Conservation (phyloP, 2,888 invertebrate genomes). For the Clistopyga incitator region DNA sequence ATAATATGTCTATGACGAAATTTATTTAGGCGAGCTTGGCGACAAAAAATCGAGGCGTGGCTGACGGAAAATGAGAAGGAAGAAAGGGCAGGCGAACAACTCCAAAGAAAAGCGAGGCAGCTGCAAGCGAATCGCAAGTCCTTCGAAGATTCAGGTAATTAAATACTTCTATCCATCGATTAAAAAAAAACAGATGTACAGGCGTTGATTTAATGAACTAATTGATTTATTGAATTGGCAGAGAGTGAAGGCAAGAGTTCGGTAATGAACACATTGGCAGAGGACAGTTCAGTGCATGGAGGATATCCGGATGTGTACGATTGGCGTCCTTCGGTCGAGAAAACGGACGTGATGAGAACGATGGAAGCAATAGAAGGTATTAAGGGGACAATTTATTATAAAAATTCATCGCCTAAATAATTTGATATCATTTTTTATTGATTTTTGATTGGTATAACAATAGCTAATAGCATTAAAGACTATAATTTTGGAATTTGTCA, state of each 20-base stretch:
- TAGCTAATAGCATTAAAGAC: no score
- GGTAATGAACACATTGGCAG: slow-evolving; percentile 90
- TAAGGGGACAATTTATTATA: no score
- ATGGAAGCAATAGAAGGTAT: slow-evolving; percentile 95
- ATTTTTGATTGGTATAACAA: no score
- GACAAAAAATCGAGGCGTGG: slow-evolving; percentile 96
- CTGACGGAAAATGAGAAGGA: slow-evolving; percentile 94
- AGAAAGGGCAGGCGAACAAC: slow-evolving; percentile 90
- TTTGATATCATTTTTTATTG: no score
- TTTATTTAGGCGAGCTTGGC: slow-evolving; percentile 89
- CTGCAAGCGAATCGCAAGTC: slow-evolving; percentile 90
- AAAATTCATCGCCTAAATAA: no score
- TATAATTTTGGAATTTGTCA: no score
- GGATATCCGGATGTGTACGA: slow-evolving; percentile 89
- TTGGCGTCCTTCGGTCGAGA: slow-evolving; percentile 93
- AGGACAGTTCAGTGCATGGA: slow-evolving; percentile 87
- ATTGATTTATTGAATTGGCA: slow-evolving; percentile 76
- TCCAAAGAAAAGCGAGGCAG: slow-evolving; percentile 88
- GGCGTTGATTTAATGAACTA: neutral
- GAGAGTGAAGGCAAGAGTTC: slow-evolving; percentile 91
- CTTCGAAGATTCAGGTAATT: slow-evolving; percentile 93
- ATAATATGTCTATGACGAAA: neutral
- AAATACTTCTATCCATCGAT: neutral
- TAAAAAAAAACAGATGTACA: neutral
- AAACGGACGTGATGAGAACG: slow-evolving; percentile 92